Evolutionary conservation across 2,113 vertebrate species (phyloP).

Genomic region (Butorides virescens): DNA sequence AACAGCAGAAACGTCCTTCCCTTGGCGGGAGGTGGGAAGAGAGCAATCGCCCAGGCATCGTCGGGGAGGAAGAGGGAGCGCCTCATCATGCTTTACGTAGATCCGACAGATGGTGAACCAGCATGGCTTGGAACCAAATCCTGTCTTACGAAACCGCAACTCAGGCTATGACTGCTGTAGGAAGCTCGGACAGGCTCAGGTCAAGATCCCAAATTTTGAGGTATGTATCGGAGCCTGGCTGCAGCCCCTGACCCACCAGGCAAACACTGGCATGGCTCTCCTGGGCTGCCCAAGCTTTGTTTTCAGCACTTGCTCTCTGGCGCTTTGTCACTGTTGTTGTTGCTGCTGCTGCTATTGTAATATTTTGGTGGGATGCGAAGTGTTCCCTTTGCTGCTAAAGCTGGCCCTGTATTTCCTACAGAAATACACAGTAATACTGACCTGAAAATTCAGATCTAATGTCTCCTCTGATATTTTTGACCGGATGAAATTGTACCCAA

Average conservation of each 20-base stretch:
- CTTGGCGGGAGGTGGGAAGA: background rate
- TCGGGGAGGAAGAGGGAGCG: background rate
- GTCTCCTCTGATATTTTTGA: background rate
- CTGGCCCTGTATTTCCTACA: background rate
- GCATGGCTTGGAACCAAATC: background rate
- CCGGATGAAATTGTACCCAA: background rate
- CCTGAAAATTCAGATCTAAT: background rate
- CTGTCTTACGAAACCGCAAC: background rate
- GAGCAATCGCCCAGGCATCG: background rate
- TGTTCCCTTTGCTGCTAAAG: background rate
- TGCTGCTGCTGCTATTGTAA: background rate
- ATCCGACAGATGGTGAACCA: background rate
- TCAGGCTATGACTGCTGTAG: background rate
- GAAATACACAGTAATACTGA: background rate
- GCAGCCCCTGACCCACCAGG: background rate
- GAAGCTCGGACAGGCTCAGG: background rate
- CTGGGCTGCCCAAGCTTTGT: background rate
- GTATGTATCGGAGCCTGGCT: fast-evolving
- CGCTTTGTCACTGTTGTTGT: background rate
- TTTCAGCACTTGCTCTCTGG: background rate
- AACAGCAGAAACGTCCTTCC: background rate
- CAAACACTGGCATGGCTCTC: background rate
- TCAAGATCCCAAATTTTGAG: background rate
- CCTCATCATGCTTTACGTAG: background rate
- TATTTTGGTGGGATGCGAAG: background rate